Evolutionary conservation across 2,113 vertebrate genomes (phyloP).

Genomic region (Pachypanchax playfairii): DNA sequence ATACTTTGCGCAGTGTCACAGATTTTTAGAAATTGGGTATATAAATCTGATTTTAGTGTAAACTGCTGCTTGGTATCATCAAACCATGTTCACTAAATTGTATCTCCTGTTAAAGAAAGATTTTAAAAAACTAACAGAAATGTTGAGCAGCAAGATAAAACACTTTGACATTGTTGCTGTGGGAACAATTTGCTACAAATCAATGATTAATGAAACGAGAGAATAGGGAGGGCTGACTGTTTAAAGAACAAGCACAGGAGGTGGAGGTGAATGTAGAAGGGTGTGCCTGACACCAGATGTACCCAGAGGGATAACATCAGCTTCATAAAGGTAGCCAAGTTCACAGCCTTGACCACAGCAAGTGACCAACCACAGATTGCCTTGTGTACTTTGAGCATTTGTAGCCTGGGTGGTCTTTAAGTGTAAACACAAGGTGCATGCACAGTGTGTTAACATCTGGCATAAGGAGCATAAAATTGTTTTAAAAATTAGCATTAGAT

Average conservation of each 20-base stretch:
- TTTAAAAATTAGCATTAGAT: not conserved
- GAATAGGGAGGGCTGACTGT: constrained; percentile 42
- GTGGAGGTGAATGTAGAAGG: constrained; percentile 57
- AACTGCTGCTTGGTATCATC: constrained; percentile 33
- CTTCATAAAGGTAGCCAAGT: constrained; percentile 56
- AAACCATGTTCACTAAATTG: too few species aligned
- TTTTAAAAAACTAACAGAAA: not conserved
- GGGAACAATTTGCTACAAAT: constrained; percentile 15
- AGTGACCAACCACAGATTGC: constrained; percentile 52
- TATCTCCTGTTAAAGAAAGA: too few species aligned
- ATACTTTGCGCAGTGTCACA: too few species aligned
- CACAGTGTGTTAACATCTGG: constrained; percentile 3
- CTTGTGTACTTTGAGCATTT: constrained; percentile 49
- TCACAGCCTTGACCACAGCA: constrained; percentile 75
- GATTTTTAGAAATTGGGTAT: too few species aligned
- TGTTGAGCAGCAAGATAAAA: not conserved
- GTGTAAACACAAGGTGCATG: constrained; percentile 30
- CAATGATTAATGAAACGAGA: constrained; percentile 31
- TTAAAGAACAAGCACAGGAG: constrained; percentile 37
- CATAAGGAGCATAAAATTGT: constrained; percentile 11
- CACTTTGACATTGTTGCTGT: not conserved
- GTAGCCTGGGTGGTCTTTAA: constrained; percentile 78
- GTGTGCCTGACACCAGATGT: constrained; percentile 69
- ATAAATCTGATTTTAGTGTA: constrained; percentile 45
- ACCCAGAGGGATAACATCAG: constrained; percentile 58